Evolutionary conservation across 2,888 invertebrate genomes (phyloP), one percentile per base, ranked within the genome.

Genomic region (Gortyna flavago): DNA sequence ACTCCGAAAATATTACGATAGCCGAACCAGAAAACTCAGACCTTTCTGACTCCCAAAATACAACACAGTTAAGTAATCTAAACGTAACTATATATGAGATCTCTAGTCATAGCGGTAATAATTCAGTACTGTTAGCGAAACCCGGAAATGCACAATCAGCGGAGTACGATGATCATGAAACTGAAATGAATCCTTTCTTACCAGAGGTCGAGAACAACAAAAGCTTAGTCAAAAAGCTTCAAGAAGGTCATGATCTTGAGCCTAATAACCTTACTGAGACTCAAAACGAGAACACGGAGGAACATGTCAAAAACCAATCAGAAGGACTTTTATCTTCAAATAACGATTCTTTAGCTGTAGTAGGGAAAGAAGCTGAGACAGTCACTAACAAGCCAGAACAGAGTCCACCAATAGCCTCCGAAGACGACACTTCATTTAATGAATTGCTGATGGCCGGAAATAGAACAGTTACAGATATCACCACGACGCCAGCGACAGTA

Each of bases 181-280:
- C 97, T 66, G 97, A 97, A 87, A 97, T 97, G 97, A 97, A 97
- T 80, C 98, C 98, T 9, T 98, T 97, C 89, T 93, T 98, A 87
- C 97, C 98, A 13, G 98, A 97, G 89, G 95, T 97, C 32, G 97
- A 97, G 91, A 97, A 97, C 84, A 97, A 97, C 89, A 97, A 97
- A 86, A 97, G 96, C 25, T 94, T 97, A 54, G 96, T 97, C 2
- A 97, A 97, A 89, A 97, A 97, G 88, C 92, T 97, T n/a, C 97
- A 97, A 92, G 97, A 97, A 87, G 97, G 97, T 3, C 96, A 97
- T 87, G 97, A 97, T 83, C 88, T 97, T 72, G 96, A 97, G 83
- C 94, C 94, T 2, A 90, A 87, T 35, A 96, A 92, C 85, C 84
- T 94, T 83, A 97, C 95, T 83, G 96, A 95, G 89, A 96, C 94